Base-by-base conservation (phyloP, 2,113 vertebrate species). In the Rousettus leschenaultii region DNA sequence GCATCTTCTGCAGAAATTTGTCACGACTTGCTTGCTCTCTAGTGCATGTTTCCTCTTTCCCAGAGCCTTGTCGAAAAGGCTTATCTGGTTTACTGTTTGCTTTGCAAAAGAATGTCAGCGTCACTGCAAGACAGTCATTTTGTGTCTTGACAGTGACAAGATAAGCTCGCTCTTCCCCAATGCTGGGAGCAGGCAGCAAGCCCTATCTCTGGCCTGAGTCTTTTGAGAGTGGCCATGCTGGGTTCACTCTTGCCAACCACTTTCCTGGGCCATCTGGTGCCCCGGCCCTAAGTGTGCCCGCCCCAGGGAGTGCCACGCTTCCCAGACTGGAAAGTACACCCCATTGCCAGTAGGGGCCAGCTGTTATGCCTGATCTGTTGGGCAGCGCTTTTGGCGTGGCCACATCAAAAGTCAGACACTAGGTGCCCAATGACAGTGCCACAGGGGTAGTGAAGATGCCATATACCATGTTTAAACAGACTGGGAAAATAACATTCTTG, bases 361-460 rank as follows among this genome's bases (percentile, higher is more conserved):
- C 24, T 12, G 57, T 19, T 11, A 24, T n/a, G 12, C 28, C 65
- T 43, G 33, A 18, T 38, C 95, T 3, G 0, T 2, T 2, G 16
- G 65, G 61, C 43, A 57, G 59, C 15, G 43, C 19, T 73, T 15
- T 35, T 7, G 14, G 38, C 51, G 18, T 83, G 61, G 14, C 80
- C 0, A 0, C 43, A n/a, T 61, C 38, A 4, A 2, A 48, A 21
- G 14, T 16, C 22, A 12, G 40, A 38, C 11, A 9, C 14, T 7
- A 63, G 28, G 33, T 40, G 48, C 26, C 26, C 28, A 19, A 3
- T 26, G 51, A 55, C 4, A 13, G 61, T 24, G 40, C 61, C 88
- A 22, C 35, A 0, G 7, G 24, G 38, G 12, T 2, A 19, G 66
- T n/a, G 30, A 48, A 16, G n/a, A 35, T 9, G 22, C 22, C 61